These are phyloP conservation scores for Merluccius polli DNA, from an alignment of 2,797 vertebrate species.

Conservation along the genomic window DNA sequence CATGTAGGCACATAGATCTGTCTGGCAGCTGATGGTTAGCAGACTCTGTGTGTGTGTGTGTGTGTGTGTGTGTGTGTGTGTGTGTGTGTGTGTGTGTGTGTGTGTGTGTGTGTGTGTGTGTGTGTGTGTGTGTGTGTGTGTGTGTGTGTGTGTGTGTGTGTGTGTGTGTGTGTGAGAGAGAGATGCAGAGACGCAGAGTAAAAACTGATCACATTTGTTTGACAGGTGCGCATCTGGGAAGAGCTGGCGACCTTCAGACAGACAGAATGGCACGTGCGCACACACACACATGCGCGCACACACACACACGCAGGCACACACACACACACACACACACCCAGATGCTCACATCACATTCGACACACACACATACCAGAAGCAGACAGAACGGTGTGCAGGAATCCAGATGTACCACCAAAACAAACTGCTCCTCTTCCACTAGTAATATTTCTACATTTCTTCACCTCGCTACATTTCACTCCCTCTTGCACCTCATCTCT, in stretches of 20 bases:
- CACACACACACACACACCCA: not conserved
- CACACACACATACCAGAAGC: conserved; percentile 4
- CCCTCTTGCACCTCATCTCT: not conserved
- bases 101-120: conserved; percentile 10
- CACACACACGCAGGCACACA: not conserved
- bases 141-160: not conserved
- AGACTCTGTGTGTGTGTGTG: conserved; percentile 19
- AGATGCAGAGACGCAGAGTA: conserved; percentile 8
- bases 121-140: conserved; percentile 15
- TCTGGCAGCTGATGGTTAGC: conserved; percentile 40
- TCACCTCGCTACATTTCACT: not conserved
- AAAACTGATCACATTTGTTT: conserved; percentile 50
- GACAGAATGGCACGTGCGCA: not conserved
- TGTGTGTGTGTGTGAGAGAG: not conserved
- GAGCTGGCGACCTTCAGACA: conserved; percentile 38
- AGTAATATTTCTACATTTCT: conserved; percentile 33
- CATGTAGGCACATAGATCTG: not conserved
- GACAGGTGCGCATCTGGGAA: conserved; percentile 56
- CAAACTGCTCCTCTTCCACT: not conserved
- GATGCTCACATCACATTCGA: not conserved
- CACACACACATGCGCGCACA: not conserved
- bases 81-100: not conserved
- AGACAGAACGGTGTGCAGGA: conserved; percentile 32
- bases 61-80: conserved; percentile 3
- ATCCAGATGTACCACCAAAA: conserved; percentile 54